These are phyloP conservation scores for Dissostichus mawsoni DNA, from an alignment of 2,113 vertebrate genomes.

Conservation along the genomic window DNA sequence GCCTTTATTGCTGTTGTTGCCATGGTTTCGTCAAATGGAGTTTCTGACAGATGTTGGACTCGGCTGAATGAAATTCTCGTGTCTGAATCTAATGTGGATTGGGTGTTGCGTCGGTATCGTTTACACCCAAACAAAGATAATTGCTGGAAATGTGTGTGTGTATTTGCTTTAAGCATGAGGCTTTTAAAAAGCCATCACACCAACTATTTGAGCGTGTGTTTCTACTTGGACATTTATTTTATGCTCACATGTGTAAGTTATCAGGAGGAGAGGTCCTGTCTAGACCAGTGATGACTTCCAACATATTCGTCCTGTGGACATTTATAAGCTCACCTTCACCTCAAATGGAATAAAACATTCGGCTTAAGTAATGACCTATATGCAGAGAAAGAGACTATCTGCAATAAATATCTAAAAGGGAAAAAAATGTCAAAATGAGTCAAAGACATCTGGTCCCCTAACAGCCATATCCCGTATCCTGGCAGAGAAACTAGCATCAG, in stretches of 20 bases:
- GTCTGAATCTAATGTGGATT: constrained; percentile 39
- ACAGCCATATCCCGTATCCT: constrained; percentile 28
- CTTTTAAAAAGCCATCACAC: constrained; percentile 66
- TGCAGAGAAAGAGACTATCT: constrained; percentile 2
- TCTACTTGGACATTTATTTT: constrained; percentile 53
- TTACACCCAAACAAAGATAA: constrained; percentile 61
- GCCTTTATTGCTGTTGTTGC: constrained; percentile 41
- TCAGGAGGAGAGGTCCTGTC: constrained; percentile 34
- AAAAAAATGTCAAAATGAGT: constrained; percentile 12
- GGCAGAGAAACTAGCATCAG: constrained; percentile 48
- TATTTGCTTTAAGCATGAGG: constrained; percentile 55
- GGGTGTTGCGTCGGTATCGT: constrained; percentile 30
- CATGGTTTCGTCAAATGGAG: constrained; percentile 24
- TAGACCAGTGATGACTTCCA: constrained; percentile 25
- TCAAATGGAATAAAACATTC: background rate
- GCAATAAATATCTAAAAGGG: background rate
- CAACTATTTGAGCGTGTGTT: constrained; percentile 34
- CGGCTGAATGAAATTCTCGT: constrained; percentile 49
- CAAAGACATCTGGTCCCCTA: constrained; percentile 50
- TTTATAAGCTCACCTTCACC: constrained; percentile 7
- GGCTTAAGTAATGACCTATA: background rate
- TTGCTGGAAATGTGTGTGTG: constrained; percentile 42
- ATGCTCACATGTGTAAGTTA: constrained; percentile 62
- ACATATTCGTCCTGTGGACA: constrained; percentile 12
- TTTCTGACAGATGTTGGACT: constrained; percentile 57